These are phyloP conservation scores for Chroicocephalus ridibundus DNA, from an alignment of 2,113 vertebrate genomes.

Conservation along the genomic window DNA sequence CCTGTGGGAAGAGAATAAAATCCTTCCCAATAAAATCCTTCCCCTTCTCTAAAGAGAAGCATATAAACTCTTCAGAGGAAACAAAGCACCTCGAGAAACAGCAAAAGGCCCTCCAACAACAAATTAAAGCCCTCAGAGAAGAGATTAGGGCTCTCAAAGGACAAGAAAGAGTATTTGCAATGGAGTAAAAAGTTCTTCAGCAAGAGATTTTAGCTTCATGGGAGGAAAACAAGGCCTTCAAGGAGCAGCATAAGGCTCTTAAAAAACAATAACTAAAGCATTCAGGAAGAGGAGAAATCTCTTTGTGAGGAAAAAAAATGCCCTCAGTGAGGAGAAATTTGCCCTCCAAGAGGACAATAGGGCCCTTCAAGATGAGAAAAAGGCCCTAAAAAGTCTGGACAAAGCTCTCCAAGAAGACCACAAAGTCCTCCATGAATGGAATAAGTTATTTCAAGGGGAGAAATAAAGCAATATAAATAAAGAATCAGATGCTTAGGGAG, in stretches of 20 bases:
- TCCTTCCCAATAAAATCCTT: neutral
- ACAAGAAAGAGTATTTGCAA: slow-evolving; percentile 19
- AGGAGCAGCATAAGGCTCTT: neutral
- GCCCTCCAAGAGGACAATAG: slow-evolving; percentile 1
- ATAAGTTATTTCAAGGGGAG: neutral
- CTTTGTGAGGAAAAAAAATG: neutral
- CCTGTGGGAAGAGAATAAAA: neutral
- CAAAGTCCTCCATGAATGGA: neutral
- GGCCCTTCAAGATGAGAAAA: neutral
- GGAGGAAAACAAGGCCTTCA: slow-evolving; percentile 19
- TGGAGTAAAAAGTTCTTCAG: slow-evolving; percentile 2
- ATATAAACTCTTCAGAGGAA: neutral
- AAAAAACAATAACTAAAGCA: neutral
- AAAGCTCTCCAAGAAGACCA: neutral
- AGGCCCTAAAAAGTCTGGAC: neutral
- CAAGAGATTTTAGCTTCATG: neutral
- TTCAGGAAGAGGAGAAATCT: neutral
- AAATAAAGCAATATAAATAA: neutral
- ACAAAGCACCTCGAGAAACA: neutral
- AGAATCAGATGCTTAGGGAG: neutral
- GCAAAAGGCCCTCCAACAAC: neutral
- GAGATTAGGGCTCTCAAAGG: neutral
- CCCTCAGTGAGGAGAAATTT: neutral
- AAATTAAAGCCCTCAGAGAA: slow-evolving; percentile 2
- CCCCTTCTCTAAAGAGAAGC: neutral